A percentile compares a stretch with the other conserved stretches of the same genome.
Evolutionary conservation across 2,888 invertebrate genomes (phyloP).

Genomic region (Baronia brevicornis): DNA sequence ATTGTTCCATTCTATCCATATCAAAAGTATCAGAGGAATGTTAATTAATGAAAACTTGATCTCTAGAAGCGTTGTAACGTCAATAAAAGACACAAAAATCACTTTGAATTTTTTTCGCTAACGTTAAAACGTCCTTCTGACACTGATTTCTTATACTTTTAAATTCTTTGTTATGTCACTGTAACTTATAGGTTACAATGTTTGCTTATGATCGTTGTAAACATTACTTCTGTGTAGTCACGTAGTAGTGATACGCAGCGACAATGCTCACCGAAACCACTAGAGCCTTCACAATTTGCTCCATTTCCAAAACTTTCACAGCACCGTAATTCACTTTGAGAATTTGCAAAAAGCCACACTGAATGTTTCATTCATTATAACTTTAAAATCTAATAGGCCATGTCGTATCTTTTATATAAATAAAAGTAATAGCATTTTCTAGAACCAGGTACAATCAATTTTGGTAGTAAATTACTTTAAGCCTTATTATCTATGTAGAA

Average conservation of each 20-base stretch:
- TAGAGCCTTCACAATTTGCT: conserved; percentile 30
- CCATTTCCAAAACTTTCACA: conserved; percentile 22
- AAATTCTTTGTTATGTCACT: not conserved
- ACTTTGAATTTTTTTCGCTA: too few relatives aligned
- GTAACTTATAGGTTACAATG: conserved; percentile 1
- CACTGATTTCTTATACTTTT: too few relatives aligned
- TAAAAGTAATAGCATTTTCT: too few relatives aligned
- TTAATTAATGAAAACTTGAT: conserved; percentile 24
- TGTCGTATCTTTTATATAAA: too few relatives aligned
- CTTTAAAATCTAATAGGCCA: too few relatives aligned
- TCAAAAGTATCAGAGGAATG: conserved; percentile 18
- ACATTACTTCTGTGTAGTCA: conserved; percentile 21
- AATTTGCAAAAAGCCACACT: conserved; percentile 1
- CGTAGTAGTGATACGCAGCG: conserved; percentile 33
- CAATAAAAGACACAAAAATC: not conserved
- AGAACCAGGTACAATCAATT: too few relatives aligned
- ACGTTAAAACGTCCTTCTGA: too few relatives aligned
- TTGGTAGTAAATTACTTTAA: too few relatives aligned
- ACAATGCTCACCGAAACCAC: conserved; percentile 32
- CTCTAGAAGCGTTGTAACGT: not conserved
- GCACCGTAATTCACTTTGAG: conserved; percentile 9
- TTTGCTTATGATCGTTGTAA: conserved; percentile 4
- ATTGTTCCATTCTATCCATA: conserved; percentile 50
- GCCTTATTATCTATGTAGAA: too few relatives aligned
- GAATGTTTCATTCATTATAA: too few relatives aligned